phyloP scores from a whole-genome alignment of 2,888 invertebrate genomes.

The Pseudococcus viburni region DNA sequence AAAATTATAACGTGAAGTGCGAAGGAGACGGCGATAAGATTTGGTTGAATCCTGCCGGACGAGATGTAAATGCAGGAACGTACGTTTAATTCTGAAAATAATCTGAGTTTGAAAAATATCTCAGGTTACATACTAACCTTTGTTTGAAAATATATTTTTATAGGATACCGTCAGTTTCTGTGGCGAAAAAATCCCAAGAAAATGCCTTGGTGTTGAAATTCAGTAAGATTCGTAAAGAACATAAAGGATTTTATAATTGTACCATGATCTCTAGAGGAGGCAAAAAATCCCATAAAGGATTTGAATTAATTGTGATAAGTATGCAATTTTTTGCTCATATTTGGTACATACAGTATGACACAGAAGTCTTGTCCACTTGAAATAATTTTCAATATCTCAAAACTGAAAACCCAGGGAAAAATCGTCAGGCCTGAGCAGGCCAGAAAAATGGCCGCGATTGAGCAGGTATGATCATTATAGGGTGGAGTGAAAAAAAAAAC shows the following conservation, averaged over 20 bases:
- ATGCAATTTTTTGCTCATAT: not conserved
- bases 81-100: conserved; percentile 22
- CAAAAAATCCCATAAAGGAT: conserved; percentile 22
- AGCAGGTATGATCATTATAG: too few species aligned
- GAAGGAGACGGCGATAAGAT: conserved; percentile 60
- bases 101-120: not conserved
- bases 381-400: too few species aligned
- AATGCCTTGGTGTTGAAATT: conserved; percentile 50
- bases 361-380: too few species aligned
- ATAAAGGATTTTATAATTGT: conserved; percentile 62
- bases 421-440: too few species aligned
- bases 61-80: conserved; percentile 25
- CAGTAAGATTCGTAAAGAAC: conserved; percentile 59
- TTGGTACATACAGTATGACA: not conserved
- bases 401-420: too few species aligned
- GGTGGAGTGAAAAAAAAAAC: too few species aligned
- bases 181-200: conserved; percentile 1
- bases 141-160: not conserved
- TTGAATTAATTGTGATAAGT: conserved; percentile 60
- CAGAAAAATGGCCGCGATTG: too few species aligned
- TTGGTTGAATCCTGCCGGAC: conserved; percentile 46
- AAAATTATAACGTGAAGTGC: conserved; percentile 61
- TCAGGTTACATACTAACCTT: too few species aligned
- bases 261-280: not conserved
- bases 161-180: not conserved